Conservation (phyloP, 1,140 invertebrate genomes). For the Scaptomyza montana region DNA sequence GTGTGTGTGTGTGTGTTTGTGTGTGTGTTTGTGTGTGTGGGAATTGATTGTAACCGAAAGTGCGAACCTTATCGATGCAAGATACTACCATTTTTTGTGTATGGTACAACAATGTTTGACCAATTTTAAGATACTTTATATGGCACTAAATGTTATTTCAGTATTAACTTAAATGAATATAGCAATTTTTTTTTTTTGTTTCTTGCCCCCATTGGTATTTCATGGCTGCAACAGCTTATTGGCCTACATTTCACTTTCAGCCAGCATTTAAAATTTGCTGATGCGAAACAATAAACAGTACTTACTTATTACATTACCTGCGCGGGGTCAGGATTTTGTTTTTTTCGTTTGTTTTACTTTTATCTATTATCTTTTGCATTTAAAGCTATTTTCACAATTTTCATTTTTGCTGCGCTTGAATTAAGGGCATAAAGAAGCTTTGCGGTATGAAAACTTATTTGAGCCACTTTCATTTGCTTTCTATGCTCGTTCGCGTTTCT, state of each 20-base stretch:
- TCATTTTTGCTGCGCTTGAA: slow-evolving; percentile 12
- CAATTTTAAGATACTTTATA: background rate
- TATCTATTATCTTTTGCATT: background rate
- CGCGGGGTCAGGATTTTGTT: slow-evolving; percentile 14
- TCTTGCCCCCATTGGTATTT: background rate
- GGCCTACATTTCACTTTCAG: slow-evolving; percentile 43
- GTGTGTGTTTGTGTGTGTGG: background rate
- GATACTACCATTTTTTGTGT: slow-evolving; percentile 7
- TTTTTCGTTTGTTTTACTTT: background rate
- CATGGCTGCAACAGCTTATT: slow-evolving; percentile 13
- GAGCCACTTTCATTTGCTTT: slow-evolving; percentile 38
- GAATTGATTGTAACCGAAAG: slow-evolving; percentile 11
- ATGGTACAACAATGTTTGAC: background rate
- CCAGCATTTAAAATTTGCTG: slow-evolving; percentile 14
- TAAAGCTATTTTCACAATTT: slow-evolving; percentile 4
- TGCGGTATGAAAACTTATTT: slow-evolving; percentile 9
- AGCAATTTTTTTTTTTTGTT: background rate
- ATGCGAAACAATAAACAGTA: slow-evolving; percentile 35
- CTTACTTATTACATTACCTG: slow-evolving; percentile 9
- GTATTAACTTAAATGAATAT: too few species aligned
- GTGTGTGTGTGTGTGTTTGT: too few species aligned
- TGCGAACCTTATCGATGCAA: slow-evolving; percentile 4
- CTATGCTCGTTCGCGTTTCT: background rate
- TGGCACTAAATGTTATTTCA: background rate
- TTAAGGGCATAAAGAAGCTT: slow-evolving; percentile 32